Base-by-base conservation (phyloP, 2,888 invertebrate genomes). In the Lacanobia wlatinum region DNA sequence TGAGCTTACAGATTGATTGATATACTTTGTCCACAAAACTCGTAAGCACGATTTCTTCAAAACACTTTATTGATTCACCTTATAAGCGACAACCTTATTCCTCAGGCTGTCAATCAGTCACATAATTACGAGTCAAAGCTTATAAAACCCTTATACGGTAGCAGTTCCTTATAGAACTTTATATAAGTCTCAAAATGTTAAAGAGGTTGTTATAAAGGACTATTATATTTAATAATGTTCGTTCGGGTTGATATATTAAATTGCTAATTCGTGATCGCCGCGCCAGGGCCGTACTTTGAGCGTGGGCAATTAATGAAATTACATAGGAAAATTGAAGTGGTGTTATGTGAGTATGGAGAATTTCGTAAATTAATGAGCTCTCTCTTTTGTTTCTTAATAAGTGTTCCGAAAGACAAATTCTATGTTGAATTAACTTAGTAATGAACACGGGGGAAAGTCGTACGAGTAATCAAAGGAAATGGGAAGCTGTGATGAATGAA, bases 211-310 rank as follows among this genome's bases (percentile, higher is more conserved):
- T 78, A 71, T 76, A 70, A 76, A 78, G 71, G 69, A 78, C 78
- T 78, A 86, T 88, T 86, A 87, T 80, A 78, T 84, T 78, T 82
- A 83, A 87, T 86, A 74, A 79, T 58, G 40, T 63, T 68, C 67
- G 59, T 74, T 71, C 67, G 58, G 69, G 63, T 62, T 69, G 34
- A 61, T 65, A 65, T 58, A 78, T 75, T 75, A 72, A 84, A 82
- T 77, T 70, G 56, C 61, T 73, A 76, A 82, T 73, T 72, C 40
- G 53, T 68, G 66, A 76, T 76, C 34, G 43, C 58, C 48, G 21
- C 34, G 16, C 0, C 82, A 79, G 79, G 48, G 67, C 52, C 53
- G 67, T 43, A 79, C 71, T 79, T 10, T 43, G 48, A 46, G 38
- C 59, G 23, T n/a, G 46, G n/a, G 14, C n/a, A 34, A 60, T 66